Base-by-base conservation (phyloP, 2,113 vertebrate genomes). In the Rhynchomys soricoides region DNA sequence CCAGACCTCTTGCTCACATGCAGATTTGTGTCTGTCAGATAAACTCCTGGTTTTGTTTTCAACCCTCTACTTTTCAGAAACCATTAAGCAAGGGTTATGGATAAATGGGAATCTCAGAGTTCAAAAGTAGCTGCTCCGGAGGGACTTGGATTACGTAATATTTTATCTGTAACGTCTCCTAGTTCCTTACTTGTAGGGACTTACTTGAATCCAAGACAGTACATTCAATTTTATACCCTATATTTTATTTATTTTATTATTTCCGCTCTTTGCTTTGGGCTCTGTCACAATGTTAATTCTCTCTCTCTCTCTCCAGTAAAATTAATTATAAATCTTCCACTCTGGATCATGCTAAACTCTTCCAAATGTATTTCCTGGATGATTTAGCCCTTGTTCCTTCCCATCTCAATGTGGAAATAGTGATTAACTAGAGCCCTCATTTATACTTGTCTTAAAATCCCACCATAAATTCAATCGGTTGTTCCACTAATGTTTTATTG, bases 291-390 rank as follows among this genome's bases (percentile, higher is more conserved):
- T 97, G 97, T 98, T 98, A 97, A 98, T 98, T 93, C 97, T 96
- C 94, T 98, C 97, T 96, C 94, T 98, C 97, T 96, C 95, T 98
- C 95, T 96, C 93, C 71, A n/a, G 96, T 93, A 96, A 96, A 97
- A 97, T 95, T 95, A 0, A 0, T 97, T 96, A 95, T 98, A 98
- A 98, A 98, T 98, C 98, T 98, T 97, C 71, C 40, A 74, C 94
- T 98, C 95, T 89, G 91, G 92, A 97, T 97, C 96, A 52, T 37
- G 95, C 97, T 98, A 97, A 98, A 96, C 90, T 97, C 96, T 97
- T 98, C 97, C 96, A 98, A 98, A 97, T 98, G 97, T 94, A 96
- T 97, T 97, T 98, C 96, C 97, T 98, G 97, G 97, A 98, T 96
- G 97, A 97, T 93, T 97, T 95, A 31, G 90, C 59, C 92, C 75